phyloP scores from a whole-genome alignment of 2,888 invertebrate species.

The Orthosia gothica region DNA sequence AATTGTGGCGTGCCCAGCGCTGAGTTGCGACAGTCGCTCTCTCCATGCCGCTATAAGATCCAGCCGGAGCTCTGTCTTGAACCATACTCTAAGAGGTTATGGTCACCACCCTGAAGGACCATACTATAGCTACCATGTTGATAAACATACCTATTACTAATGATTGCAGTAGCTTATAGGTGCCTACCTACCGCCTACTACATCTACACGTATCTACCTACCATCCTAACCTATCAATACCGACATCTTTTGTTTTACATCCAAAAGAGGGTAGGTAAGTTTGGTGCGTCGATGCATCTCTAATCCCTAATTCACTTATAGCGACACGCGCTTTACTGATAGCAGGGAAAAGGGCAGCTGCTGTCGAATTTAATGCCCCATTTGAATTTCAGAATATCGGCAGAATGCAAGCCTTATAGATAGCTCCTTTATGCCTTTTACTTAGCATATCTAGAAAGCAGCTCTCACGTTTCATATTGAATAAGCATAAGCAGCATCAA shows the following conservation, averaged over 20 bases:
- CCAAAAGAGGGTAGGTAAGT: no score
- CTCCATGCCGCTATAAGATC: neutral
- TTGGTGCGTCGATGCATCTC: no score
- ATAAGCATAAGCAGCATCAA: constrained; percentile 41
- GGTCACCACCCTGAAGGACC: no score
- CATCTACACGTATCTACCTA: no score
- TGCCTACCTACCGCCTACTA: no score
- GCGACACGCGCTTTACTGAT: neutral
- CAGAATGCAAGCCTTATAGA: constrained; percentile 23
- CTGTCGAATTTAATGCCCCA: constrained; percentile 18
- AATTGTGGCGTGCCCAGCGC: neutral
- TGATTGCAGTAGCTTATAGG: no score
- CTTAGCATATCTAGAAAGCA: constrained; percentile 46
- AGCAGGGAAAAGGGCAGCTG: neutral
- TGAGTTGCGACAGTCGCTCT: neutral
- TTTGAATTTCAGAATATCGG: constrained; percentile 37
- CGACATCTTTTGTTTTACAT: no score
- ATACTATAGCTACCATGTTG: no score
- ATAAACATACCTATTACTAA: no score
- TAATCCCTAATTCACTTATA: constrained; percentile 7
- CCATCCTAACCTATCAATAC: no score
- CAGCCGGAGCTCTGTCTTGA: neutral
- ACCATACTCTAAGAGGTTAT: no score
- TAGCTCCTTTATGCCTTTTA: constrained; percentile 20
- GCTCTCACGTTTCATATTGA: constrained; percentile 52